Evolutionary conservation across 2,888 invertebrate genomes (phyloP).

Genomic region (Blastobasis adustella): DNA sequence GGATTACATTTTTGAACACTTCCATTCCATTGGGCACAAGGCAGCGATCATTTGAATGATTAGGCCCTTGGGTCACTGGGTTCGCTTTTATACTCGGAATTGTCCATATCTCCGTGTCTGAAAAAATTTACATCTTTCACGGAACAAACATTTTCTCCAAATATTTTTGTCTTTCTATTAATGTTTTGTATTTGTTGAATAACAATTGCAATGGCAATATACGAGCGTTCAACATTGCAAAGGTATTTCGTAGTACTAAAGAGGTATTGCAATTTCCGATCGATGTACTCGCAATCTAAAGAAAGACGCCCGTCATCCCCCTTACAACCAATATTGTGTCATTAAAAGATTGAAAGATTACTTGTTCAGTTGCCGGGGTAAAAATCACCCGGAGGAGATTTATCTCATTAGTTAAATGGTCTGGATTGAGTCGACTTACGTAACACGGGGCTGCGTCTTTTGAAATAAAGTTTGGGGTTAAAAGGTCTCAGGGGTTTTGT

Average conservation of each 20-base stretch:
- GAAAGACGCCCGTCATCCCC: conserved; percentile 40
- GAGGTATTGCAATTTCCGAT: too few relatives aligned
- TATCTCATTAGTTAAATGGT: conserved; percentile 71
- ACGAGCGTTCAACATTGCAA: too few relatives aligned
- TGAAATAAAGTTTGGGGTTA: conserved; percentile 1
- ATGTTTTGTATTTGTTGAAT: too few relatives aligned
- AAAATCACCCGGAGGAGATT: conserved; percentile 54
- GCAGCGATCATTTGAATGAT: conserved; percentile 51
- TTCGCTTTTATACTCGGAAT: too few relatives aligned
- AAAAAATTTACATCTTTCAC: too few relatives aligned
- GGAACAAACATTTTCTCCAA: too few relatives aligned
- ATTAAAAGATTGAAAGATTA: conserved; percentile 72
- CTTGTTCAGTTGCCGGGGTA: conserved; percentile 53
- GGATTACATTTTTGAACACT: conserved; percentile 60
- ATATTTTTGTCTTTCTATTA: too few relatives aligned
- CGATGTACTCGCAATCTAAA: not conserved
- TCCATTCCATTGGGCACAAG: conserved; percentile 49
- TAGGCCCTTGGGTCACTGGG: conserved; percentile 24
- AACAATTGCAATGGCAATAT: too few relatives aligned
- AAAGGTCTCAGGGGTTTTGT: not conserved
- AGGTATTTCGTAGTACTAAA: too few relatives aligned
- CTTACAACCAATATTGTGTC: conserved; percentile 45
- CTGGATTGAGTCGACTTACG: conserved; percentile 40
- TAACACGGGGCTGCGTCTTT: conserved; percentile 2
- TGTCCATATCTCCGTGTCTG: too few relatives aligned